These are phyloP conservation scores for Drosophila pallidifrons DNA, from an alignment of 1,140 invertebrate species.

Conservation along the genomic window DNA sequence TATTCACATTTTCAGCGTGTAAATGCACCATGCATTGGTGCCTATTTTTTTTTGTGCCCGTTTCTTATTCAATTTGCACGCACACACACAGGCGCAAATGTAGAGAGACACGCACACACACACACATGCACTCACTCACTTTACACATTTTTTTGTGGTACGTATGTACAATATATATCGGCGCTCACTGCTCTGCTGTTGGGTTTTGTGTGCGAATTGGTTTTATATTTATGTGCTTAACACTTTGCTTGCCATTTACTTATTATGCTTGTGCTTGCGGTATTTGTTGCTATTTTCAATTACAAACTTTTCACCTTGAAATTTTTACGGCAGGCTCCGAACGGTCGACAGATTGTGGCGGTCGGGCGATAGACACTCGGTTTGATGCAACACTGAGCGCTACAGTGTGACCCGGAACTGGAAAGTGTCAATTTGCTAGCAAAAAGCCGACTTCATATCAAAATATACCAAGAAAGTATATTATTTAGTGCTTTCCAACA, in stretches of 20 bases:
- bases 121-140: conserved; percentile 69
- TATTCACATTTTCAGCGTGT: conserved; percentile 68
- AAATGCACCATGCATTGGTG: conserved; percentile 71
- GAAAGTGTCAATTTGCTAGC: conserved; percentile 19
- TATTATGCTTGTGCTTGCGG: conserved; percentile 47
- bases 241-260: conserved; percentile 43
- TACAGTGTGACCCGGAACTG: conserved; percentile 30
- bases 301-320: conserved; percentile 77
- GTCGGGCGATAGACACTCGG: conserved; percentile 46
- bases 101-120: conserved; percentile 55
- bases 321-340: conserved; percentile 66
- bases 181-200: conserved; percentile 54
- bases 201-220: conserved; percentile 29
- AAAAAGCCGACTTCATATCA: neutral
- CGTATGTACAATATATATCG: conserved; percentile 52
- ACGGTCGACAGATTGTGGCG: conserved; percentile 53
- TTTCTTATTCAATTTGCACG: conserved; percentile 80
- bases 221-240: conserved; percentile 17
- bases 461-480: neutral
- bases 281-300: conserved; percentile 70
- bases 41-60: conserved; percentile 60
- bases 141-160: conserved; percentile 62
- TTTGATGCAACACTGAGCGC: conserved; percentile 42
- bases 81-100: conserved; percentile 54
- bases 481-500: neutral